Evolutionary conservation across 1,140 invertebrate genomes (phyloP), one percentile per base, ranked within the genome.

Genomic region (Nebria ingens): DNA sequence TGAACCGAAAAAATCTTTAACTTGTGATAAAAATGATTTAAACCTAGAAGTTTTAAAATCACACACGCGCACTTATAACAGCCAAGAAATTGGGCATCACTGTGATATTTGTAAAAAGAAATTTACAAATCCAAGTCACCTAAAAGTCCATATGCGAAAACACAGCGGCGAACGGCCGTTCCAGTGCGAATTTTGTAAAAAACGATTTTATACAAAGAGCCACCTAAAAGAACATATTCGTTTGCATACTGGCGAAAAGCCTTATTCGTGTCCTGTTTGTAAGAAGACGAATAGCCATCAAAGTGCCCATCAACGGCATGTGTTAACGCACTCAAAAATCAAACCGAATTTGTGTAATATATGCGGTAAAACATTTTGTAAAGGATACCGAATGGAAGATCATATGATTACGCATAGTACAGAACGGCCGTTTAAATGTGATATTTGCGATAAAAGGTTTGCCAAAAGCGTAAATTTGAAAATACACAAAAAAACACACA

Each of bases 121-220:
- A 52, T 69, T 69, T 57, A 62, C 66, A 53, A 66, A 69, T 58
- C 66, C 65, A 4, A 68, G 66, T 1, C 66, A 68, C 60, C 54
- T 69, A 21, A 60, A 62, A 12, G 66, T 67, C 56, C 68, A 69
- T 64, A 76, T 79, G 65, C 79, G 82, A 61, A 74, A 84, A 61
- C 79, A 82, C 60, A 80, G 77, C 0, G 79, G 79, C 0, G 76
- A 79, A 52, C 68, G 73, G 20, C 79, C 77, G 13, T 82, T 78
- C 52, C 70, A 71, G 45, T 80, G 79, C 61, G 70, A 66, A 0
- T 59, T 78, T 2, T 81, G 79, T 54, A 66, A 65, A 25, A 75
- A 81, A 29, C 65, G 81, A 55, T 87, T 87, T 62, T 86, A 84
- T 1, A 82, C 87, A 54, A 81, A 79, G 38, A 86, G 75, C 51